Evolutionary conservation across 1,140 invertebrate genomes (phyloP), one percentile per base, ranked within the genome.

Genomic region (Drosophila albomicans): DNA sequence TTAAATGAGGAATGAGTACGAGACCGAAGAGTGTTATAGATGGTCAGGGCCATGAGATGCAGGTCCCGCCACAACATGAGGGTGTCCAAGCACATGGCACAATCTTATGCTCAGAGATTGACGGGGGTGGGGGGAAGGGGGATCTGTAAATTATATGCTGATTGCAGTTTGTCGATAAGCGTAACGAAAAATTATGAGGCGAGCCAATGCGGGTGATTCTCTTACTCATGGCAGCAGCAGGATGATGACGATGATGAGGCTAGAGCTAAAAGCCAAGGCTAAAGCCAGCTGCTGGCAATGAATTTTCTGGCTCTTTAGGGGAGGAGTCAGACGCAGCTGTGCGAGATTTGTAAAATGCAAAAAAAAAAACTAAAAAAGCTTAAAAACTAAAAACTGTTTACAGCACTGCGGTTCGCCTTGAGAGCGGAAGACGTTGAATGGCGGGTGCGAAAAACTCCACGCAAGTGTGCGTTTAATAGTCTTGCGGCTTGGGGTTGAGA

Each of bases 381-480:
- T 16, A 51, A 51, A 65, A 72, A 58, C 38, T 13, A 35, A 45
- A 68, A 73, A 73, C 46, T 67, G 71, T 62, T 73, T 73, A 67
- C 70, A 59, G 48, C 46, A 35, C 32, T 65, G 63, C 6, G 69
- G 41, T 46, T 57, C 61, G 67, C 67, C 67, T 70, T 63, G 67
- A 62, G 67, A 43, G n/a, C 59, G 65, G 66, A 69, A 69, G 32
- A 30, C 30, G 68, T 45, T 32, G 25, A 64, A 63, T 54, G 59
- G 63, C 63, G 71, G 51, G 72, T 87, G 82, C 70, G 82, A 86
- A 86, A 25, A 86, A 86, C 79, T 87, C 61, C 51, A 87, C 75
- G 79, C 82, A 86, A 86, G 82, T 86, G 79, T 86, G 82, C 82
- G 82, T 86, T 86, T 86, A 86, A 86, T 86, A 86, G 82, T 78